phyloP scores from a whole-genome alignment of 92 coral and sea anemone species.

The Epizoanthus illoricatus region DNA sequence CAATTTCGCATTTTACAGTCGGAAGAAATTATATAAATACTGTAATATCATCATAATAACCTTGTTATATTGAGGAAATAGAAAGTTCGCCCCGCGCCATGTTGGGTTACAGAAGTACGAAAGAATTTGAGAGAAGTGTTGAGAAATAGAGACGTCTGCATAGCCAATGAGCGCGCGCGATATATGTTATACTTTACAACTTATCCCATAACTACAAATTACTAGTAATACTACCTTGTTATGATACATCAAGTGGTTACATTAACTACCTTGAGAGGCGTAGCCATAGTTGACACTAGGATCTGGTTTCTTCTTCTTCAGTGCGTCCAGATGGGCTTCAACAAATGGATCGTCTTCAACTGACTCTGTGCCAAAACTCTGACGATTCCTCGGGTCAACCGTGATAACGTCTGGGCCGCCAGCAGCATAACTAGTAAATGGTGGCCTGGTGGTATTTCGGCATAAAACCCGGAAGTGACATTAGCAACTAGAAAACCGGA shows the following conservation, averaged over 20 bases:
- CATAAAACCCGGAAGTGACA: not conserved
- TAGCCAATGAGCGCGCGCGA: too few species aligned
- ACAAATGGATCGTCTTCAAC: constrained; percentile 97
- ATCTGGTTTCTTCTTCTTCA: constrained; percentile 65
- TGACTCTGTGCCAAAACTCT: constrained; percentile 79
- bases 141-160: too few species aligned
- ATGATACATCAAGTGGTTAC: not conserved
- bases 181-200: too few species aligned
- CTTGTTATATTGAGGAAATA: too few species aligned
- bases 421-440: constrained; percentile 61
- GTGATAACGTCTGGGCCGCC: constrained; percentile 60
- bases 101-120: too few species aligned
- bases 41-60: too few species aligned
- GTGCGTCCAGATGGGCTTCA: constrained; percentile 77
- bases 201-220: too few species aligned
- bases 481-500: not conserved
- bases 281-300: constrained; percentile 75
- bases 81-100: too few species aligned
- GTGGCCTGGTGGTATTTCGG: not conserved
- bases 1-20: too few species aligned
- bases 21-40: too few species aligned
- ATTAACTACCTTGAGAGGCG: constrained; percentile 71
- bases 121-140: too few species aligned
- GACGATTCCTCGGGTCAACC: constrained; percentile 51
- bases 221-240: too few species aligned